phyloP scores from a whole-genome alignment of 1,140 invertebrate species.

The Atopsyche davidsoni region DNA sequence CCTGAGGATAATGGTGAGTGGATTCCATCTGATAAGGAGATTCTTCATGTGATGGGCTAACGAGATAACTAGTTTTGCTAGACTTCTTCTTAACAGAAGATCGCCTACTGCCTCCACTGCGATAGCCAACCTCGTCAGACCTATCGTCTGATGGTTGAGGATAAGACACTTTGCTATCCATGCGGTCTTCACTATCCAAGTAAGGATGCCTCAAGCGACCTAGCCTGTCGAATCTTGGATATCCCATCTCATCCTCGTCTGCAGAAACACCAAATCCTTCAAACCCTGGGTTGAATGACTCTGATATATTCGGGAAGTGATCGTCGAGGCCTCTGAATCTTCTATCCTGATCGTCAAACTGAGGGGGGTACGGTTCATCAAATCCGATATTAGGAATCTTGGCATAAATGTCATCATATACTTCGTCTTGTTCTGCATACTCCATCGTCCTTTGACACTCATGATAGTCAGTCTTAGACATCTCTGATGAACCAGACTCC shows the following conservation, averaged over 20 bases:
- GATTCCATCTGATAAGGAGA: constrained; percentile 23
- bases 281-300: constrained; percentile 41
- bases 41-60: constrained; percentile 13
- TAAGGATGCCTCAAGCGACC: constrained; percentile 49
- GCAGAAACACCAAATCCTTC: constrained; percentile 55
- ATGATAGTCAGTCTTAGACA: constrained; percentile 49
- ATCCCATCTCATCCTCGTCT: constrained; percentile 57
- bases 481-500: constrained; percentile 56
- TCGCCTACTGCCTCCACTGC: constrained; percentile 18
- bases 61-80: constrained; percentile 18
- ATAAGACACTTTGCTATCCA: constrained; percentile 31
- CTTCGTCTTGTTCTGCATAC: constrained; percentile 43
- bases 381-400: constrained; percentile 29
- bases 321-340: constrained; percentile 24
- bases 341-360: constrained; percentile 19
- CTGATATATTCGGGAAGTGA: constrained; percentile 19
- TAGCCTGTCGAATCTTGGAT: constrained; percentile 52
- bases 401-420: constrained; percentile 27
- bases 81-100: constrained; percentile 23
- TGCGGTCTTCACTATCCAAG: constrained; percentile 43
- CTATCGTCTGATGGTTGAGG: constrained; percentile 18
- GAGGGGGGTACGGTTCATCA: constrained; percentile 27
- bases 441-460: constrained; percentile 44
- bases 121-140: constrained; percentile 16
- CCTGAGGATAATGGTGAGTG: constrained; percentile 17